Evolutionary conservation across 2,797 vertebrate genomes (phyloP).

Genomic region (Phylloscopus collybita): DNA sequence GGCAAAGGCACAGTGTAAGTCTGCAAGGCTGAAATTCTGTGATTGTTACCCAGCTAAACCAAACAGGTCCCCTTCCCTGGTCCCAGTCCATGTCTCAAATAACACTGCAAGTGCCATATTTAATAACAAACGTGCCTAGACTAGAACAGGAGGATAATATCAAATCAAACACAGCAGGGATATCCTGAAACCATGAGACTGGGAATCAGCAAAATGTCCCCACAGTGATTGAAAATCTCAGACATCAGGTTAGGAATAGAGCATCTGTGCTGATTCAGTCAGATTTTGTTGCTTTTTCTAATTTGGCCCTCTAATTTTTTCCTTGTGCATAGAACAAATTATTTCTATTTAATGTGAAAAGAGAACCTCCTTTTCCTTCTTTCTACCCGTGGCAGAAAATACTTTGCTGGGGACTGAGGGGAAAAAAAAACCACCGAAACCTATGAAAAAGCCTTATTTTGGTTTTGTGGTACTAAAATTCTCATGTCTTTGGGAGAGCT

Average conservation of each 20-base stretch:
- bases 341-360: not conserved
- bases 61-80: not conserved
- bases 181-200: not conserved
- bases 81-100: not conserved
- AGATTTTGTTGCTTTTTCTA: not conserved
- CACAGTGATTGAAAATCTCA: not conserved
- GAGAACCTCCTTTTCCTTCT: not conserved
- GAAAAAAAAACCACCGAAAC: not conserved
- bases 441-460: not conserved
- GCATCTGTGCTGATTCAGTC: not conserved
- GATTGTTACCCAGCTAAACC: not conserved
- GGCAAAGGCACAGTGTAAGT: not conserved
- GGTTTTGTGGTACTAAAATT: not conserved
- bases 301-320: not conserved
- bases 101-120: not conserved
- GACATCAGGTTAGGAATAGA: not conserved
- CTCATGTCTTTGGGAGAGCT: not conserved
- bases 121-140: not conserved
- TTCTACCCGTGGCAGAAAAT: not conserved
- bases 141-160: not conserved
- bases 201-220: not conserved
- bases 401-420: not conserved
- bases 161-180: not conserved
- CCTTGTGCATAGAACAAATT: not conserved
- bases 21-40: not conserved